A percentile compares a stretch with the other conserved stretches of the same genome.
Conservation (phyloP, 37 sponge, comb jelly and placozoan species). For the Mnemiopsis leidyi region DNA sequence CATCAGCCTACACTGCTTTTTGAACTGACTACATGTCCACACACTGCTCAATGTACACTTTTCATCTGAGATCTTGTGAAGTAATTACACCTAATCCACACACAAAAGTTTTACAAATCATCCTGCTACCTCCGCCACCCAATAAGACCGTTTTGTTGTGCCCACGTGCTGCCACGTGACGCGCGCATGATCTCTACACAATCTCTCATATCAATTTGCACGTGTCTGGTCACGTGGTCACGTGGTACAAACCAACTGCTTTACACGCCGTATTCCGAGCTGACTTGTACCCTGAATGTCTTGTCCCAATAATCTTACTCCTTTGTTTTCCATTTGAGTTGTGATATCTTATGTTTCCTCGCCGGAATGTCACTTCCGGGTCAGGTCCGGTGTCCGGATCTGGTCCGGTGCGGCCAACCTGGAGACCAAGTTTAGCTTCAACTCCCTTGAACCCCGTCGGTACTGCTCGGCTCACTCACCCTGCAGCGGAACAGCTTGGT, state of each 20-base stretch:
- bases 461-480: neutral
- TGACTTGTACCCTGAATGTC: neutral
- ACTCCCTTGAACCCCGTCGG: neutral
- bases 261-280: neutral
- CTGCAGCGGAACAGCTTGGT: no score
- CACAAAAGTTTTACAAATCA: neutral
- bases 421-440: neutral
- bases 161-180: neutral
- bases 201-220: neutral
- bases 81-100: neutral
- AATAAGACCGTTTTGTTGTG: neutral
- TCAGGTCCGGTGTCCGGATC: no score
- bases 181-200: neutral
- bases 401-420: neutral
- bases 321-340: neutral
- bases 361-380: neutral
- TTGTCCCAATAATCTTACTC: neutral
- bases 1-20: no score
- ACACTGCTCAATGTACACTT: neutral
- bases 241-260: neutral
- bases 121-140: neutral
- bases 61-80: neutral
- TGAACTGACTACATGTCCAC: no score
- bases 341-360: neutral
- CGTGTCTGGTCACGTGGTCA: neutral